Evolutionary conservation across 2,797 vertebrate species (phyloP).

Genomic region (Parotocinclus haroldoi): DNA sequence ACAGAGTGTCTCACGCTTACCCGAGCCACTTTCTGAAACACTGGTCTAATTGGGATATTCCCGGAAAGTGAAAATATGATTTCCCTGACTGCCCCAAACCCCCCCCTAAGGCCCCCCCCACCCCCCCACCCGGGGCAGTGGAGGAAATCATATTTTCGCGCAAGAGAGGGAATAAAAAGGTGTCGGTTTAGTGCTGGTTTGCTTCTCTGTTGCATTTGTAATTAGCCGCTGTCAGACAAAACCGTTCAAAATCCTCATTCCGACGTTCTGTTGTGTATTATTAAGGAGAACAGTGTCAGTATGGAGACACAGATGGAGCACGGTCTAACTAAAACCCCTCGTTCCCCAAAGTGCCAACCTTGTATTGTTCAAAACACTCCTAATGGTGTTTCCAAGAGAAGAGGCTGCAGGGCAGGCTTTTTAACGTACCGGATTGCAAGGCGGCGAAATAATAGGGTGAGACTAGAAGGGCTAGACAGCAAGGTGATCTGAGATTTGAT

Average conservation of each 20-base stretch:
- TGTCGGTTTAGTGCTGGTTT: slow-evolving; percentile 34
- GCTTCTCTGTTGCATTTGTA: slow-evolving; percentile 32
- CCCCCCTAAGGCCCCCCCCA: too few species aligned
- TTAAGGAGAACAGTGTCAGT: slow-evolving; percentile 23
- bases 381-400: slow-evolving; percentile 32
- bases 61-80: slow-evolving; percentile 39
- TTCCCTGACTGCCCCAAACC: slow-evolving; percentile 33
- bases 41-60: slow-evolving; percentile 46
- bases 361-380: slow-evolving; percentile 24
- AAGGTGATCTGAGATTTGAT: slow-evolving; percentile 15
- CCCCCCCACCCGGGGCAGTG: too few species aligned
- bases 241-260: slow-evolving; percentile 7
- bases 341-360: slow-evolving; percentile 5
- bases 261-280: slow-evolving; percentile 21
- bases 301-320: slow-evolving; percentile 12
- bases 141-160: too few species aligned
- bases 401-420: slow-evolving; percentile 8
- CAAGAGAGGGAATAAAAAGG: slow-evolving; percentile 8
- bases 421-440: slow-evolving; percentile 16
- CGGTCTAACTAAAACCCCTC: slow-evolving; percentile 20
- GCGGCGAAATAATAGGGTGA: slow-evolving; percentile 30
- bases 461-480: slow-evolving; percentile 15
- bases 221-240: slow-evolving; percentile 20
- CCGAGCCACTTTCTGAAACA: slow-evolving; percentile 42
- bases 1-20: slow-evolving; percentile 45